These are phyloP conservation scores for Chelonus insularis DNA, from an alignment of 1,140 invertebrate species.

Conservation along the genomic window DNA sequence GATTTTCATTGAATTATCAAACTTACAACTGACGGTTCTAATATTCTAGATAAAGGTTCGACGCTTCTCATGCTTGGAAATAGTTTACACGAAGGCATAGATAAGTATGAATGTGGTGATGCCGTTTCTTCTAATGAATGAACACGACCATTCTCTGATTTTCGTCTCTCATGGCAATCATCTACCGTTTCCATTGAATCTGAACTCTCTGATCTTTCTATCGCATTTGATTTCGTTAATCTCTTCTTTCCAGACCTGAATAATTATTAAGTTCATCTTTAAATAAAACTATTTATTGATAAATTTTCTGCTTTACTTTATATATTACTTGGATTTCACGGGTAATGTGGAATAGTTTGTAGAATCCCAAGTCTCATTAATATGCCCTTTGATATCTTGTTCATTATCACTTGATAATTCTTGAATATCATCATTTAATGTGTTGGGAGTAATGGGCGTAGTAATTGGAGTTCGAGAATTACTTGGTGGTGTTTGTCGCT, in stretches of 20 bases:
- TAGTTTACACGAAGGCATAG: slow-evolving; percentile 78
- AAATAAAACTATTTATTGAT: too few relatives aligned
- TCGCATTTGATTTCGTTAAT: slow-evolving; percentile 36
- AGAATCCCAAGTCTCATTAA: slow-evolving; percentile 38
- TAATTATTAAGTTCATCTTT: too few relatives aligned
- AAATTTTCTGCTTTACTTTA: too few relatives aligned
- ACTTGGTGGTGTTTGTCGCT: slow-evolving; percentile 44
- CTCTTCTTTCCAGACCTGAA: slow-evolving; percentile 36
- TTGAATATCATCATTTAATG: slow-evolving; percentile 41
- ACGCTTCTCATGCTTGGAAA: slow-evolving; percentile 74
- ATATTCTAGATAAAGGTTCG: slow-evolving; percentile 75
- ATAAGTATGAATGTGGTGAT: slow-evolving; percentile 72
- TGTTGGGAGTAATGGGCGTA: slow-evolving; percentile 46
- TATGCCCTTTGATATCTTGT: slow-evolving; percentile 35
- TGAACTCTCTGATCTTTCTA: slow-evolving; percentile 37
- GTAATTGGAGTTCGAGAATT: slow-evolving; percentile 44
- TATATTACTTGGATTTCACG: slow-evolving; percentile 42
- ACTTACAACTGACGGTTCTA: slow-evolving; percentile 67
- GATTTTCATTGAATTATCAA: too few relatives aligned
- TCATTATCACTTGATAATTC: slow-evolving; percentile 50
- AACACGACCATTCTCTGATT: slow-evolving; percentile 44
- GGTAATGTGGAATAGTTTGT: slow-evolving; percentile 37
- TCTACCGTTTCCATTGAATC: slow-evolving; percentile 37
- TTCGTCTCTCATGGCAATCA: slow-evolving; percentile 39
- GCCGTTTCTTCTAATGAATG: slow-evolving; percentile 43